These are phyloP conservation scores for Drosophila basisetae DNA, from an alignment of 2,888 invertebrate genomes.

Conservation along the genomic window DNA sequence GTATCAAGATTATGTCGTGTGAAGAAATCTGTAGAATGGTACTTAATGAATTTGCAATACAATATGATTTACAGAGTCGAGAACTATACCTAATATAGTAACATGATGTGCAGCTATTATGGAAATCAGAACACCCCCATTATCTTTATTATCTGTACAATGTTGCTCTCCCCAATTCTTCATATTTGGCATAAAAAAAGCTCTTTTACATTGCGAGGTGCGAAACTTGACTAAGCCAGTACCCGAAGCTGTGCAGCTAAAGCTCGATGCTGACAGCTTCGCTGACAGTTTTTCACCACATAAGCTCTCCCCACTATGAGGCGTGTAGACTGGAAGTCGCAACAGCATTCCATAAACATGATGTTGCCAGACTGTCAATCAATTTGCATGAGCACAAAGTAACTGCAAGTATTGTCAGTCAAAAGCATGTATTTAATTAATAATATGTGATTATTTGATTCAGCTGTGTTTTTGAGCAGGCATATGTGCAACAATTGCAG, in stretches of 20 bases:
- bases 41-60: not conserved
- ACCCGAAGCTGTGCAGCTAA: not conserved
- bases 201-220: not conserved
- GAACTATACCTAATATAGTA: not conserved
- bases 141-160: not conserved
- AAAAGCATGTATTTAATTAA: not conserved
- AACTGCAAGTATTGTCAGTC: too few relatives aligned
- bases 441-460: not conserved
- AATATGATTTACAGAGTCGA: too few relatives aligned
- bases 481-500: not conserved
- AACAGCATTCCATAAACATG: not conserved
- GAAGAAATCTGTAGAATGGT: not conserved
- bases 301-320: not conserved
- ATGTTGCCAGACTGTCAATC: conserved; percentile 28
- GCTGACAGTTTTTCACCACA: conserved; percentile 17
- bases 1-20: not conserved
- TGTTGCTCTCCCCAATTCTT: too few relatives aligned
- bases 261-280: not conserved
- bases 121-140: not conserved
- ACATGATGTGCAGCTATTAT: not conserved
- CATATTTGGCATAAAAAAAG: not conserved
- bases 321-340: conserved; percentile 42
- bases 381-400: not conserved
- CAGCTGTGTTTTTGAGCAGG: not conserved
- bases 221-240: not conserved